Evolutionary conservation across 2,797 vertebrate genomes (phyloP).

Genomic region (Dendrocincla tyrannina): DNA sequence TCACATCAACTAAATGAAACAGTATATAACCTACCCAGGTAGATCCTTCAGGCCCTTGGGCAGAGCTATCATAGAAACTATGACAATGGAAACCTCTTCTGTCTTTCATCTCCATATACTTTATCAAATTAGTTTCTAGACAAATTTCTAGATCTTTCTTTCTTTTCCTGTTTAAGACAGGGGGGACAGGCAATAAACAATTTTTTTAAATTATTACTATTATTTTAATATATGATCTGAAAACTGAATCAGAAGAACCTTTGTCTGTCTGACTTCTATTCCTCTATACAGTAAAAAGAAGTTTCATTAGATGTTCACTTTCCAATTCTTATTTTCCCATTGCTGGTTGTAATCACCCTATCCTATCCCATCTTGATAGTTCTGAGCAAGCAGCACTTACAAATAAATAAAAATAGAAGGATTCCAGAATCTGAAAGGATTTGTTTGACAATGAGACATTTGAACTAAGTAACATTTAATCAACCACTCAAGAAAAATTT

Average conservation of each 20-base stretch:
- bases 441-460: neutral
- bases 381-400: neutral
- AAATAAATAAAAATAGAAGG: neutral
- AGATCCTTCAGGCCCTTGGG: neutral
- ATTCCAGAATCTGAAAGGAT: neutral
- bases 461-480: neutral
- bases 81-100: accelerated
- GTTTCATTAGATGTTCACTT: neutral
- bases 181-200: accelerated
- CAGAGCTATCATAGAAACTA: neutral
- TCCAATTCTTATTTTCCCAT: neutral
- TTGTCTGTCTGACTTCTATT: neutral
- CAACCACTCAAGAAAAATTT: neutral
- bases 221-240: neutral
- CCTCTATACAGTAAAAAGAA: neutral
- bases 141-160: neutral
- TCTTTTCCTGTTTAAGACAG: neutral
- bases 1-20: neutral
- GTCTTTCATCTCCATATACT: neutral
- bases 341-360: neutral
- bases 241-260: neutral
- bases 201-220: neutral
- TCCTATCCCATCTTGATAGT: neutral
- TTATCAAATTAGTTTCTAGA: neutral
- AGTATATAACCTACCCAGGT: too few species aligned